Evolutionary conservation across 2,888 invertebrate species (phyloP), one percentile per base, ranked within the genome.

Genomic region (Morpho helenor): DNA sequence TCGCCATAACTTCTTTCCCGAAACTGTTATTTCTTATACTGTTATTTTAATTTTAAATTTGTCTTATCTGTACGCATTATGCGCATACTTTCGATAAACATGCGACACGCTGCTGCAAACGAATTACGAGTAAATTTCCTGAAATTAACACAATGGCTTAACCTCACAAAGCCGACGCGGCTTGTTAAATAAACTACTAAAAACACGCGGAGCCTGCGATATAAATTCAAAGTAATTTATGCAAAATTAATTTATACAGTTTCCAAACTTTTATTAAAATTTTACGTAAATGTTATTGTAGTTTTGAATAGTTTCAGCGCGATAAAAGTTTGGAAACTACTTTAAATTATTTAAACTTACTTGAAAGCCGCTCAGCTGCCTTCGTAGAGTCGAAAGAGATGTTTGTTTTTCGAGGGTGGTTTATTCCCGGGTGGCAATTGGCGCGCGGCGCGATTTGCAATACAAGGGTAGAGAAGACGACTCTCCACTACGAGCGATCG

Each of bases 401-500:
- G 31, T 39, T 16, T 10, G 41, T 9, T 31, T 43, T 8, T 16
- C 39, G 46, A 57, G 52, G 43, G 50, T 56, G 55, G 49, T 46
- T 49, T 48, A 51, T 44, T 41, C 49, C 48, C 50, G 10, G 31
- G 42, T 22, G 42, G 57, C 46, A 57, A 23, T 49, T 47, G 49
- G 23, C 59, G 60, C 59, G 61, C 62, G 62, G 54, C 62, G 61
- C 63, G 59, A 55, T 52, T 62, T 53, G 42, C 47, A 61, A 55
- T 49, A 50, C 56, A 55, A 61, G 59, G 60, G 58, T 63, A 64
- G 62, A 66, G 63, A 68, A 71, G 66, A 72, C 81, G 78, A 75
- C 79, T 71, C 71, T 57, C 68, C 74, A 64, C 75, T 63, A 61
- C 68, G 69, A 76, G 64, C 69, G 68, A 70, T 69, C 72, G 70